phyloP scores from a whole-genome alignment of 2,888 invertebrate genomes.

The Catocala fraxini region DNA sequence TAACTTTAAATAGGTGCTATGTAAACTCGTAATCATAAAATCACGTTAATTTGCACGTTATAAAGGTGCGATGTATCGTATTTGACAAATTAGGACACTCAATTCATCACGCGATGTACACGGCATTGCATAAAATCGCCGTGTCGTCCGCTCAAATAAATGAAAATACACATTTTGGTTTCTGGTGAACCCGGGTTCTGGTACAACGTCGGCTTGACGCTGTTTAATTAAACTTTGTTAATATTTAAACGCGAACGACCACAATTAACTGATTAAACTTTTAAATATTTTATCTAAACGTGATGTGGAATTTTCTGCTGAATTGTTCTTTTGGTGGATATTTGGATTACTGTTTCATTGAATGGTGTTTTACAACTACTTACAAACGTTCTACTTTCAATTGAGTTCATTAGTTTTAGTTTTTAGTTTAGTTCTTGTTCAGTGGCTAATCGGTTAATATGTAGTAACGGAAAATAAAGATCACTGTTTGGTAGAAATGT shows the following conservation, averaged over 20 bases:
- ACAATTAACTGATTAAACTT: conserved; percentile 60
- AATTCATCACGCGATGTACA: conserved; percentile 41
- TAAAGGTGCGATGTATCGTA: conserved; percentile 18
- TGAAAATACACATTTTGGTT: conserved; percentile 64
- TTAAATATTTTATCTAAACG: conserved; percentile 50
- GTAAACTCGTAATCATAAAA: conserved; percentile 14
- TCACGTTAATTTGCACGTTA: conserved; percentile 24
- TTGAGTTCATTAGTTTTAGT: too few relatives aligned
- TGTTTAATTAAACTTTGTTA: conserved; percentile 63
- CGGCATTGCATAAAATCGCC: conserved; percentile 52
- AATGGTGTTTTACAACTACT: background rate
- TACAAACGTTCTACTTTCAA: too few relatives aligned
- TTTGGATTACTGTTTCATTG: conserved; percentile 1
- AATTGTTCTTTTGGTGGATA: background rate
- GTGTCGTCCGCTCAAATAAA: conserved; percentile 60
- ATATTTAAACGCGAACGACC: conserved; percentile 56
- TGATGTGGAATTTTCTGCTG: conserved; percentile 20
- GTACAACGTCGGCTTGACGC: conserved; percentile 47
- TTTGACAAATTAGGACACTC: conserved; percentile 45
- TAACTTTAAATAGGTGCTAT: conserved; percentile 30
- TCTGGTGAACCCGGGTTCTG: conserved; percentile 59
- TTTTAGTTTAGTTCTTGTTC: too few relatives aligned
- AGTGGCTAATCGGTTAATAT: background rate
- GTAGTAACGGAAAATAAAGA: background rate
- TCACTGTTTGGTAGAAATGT: background rate